Evolutionary conservation across 2,797 vertebrate genomes (phyloP).

Genomic region (Aeoliscus strigatus): DNA sequence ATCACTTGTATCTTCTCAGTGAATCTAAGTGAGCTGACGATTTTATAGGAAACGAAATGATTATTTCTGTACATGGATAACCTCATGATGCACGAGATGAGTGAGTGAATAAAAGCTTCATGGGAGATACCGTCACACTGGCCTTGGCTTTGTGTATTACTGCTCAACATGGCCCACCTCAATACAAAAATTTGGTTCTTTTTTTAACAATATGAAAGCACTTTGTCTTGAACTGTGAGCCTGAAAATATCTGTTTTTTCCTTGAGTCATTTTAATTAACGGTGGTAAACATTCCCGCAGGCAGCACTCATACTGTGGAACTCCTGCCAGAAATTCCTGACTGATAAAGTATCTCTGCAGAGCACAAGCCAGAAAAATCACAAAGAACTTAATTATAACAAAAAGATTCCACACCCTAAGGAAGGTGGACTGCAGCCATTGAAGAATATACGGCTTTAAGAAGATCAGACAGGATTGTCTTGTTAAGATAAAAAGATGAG

Average conservation of each 20-base stretch:
- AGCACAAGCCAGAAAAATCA: slow-evolving; percentile 40
- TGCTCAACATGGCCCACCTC: too few relatives aligned
- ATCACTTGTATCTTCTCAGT: too few relatives aligned
- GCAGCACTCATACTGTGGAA: slow-evolving; percentile 35
- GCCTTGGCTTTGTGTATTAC: too few relatives aligned
- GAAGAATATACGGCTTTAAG: slow-evolving; percentile 26
- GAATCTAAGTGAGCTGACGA: too few relatives aligned
- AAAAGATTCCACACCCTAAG: slow-evolving; percentile 15
- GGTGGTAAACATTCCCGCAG: slow-evolving; percentile 32
- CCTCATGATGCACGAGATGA: too few relatives aligned
- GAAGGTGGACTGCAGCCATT: slow-evolving; percentile 23
- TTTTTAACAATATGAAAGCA: too few relatives aligned
- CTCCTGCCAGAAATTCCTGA: slow-evolving; percentile 46
- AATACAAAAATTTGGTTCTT: too few relatives aligned
- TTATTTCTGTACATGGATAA: too few relatives aligned
- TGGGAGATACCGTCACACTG: too few relatives aligned
- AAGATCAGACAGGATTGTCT: slow-evolving; percentile 37
- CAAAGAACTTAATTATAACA: slow-evolving; percentile 43
- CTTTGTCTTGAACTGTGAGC: slow-evolving; percentile 20
- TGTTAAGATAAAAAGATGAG: slow-evolving; percentile 32
- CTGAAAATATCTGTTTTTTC: slow-evolving; percentile 23
- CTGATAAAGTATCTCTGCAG: slow-evolving; percentile 34
- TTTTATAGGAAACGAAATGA: too few relatives aligned
- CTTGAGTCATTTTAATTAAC: slow-evolving; percentile 41
- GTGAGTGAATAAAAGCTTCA: too few relatives aligned